Percentiles rank a stretch among this genome's conserved stretches.
Evolutionary conservation across 2,888 invertebrate species (phyloP).

Genomic region (Rhyacophila evoluta): DNA sequence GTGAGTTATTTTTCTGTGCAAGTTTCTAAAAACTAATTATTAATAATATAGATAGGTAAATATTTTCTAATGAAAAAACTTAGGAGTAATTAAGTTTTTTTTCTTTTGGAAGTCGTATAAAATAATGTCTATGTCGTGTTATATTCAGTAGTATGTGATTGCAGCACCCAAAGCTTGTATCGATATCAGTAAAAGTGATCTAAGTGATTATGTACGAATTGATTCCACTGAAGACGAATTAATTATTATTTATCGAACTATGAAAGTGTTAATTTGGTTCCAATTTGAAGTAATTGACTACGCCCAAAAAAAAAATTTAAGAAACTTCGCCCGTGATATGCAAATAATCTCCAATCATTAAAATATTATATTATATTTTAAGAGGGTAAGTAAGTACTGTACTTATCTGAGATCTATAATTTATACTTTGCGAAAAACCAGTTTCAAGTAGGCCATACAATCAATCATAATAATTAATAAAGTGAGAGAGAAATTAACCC

Average conservation of each 20-base stretch:
- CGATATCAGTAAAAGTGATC: conserved; percentile 17
- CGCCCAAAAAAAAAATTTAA: background rate
- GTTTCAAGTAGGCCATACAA: background rate
- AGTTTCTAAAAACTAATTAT: too few relatives aligned
- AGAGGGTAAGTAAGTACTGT: background rate
- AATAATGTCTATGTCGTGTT: too few relatives aligned
- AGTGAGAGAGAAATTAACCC: conserved; percentile 17
- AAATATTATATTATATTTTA: background rate
- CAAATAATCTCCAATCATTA: background rate
- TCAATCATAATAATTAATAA: conserved; percentile 5
- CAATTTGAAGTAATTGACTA: background rate
- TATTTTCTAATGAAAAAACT: too few relatives aligned
- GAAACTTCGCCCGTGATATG: background rate
- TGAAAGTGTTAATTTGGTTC: conserved; percentile 12
- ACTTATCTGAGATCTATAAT: conserved; percentile 1
- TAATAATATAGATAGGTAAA: too few relatives aligned
- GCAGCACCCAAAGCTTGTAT: background rate
- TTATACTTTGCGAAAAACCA: background rate
- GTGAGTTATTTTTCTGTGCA: too few relatives aligned
- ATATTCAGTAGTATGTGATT: too few relatives aligned
- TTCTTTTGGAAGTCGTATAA: too few relatives aligned
- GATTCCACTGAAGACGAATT: background rate
- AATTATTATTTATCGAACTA: background rate
- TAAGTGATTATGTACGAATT: background rate
- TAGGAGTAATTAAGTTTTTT: too few relatives aligned